These are phyloP conservation scores for Aspiorhynchus laticeps DNA, from an alignment of 2,113 vertebrate species.

Conservation along the genomic window DNA sequence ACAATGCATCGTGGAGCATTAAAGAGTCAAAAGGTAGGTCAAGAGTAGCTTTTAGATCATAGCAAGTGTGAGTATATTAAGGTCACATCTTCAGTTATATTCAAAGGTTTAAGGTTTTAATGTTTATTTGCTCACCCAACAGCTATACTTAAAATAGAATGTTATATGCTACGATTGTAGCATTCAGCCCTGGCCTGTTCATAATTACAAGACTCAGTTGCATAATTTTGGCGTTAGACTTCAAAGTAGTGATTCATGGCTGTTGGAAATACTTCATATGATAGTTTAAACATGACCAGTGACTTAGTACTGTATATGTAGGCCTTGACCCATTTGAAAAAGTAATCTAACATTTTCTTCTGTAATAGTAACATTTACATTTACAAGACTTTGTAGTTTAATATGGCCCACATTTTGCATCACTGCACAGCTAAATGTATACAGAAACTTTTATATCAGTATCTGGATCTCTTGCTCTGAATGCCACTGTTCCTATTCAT, in stretches of 20 bases:
- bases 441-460: neutral
- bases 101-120: neutral
- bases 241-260: neutral
- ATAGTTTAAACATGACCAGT: neutral
- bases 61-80: neutral
- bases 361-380: slow-evolving; percentile 23
- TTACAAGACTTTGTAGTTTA: neutral
- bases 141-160: neutral
- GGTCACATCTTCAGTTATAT: neutral
- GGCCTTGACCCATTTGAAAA: neutral
- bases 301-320: neutral
- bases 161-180: neutral
- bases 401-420: neutral
- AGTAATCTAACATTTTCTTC: slow-evolving; percentile 1
- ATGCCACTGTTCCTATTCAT: neutral
- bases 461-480: neutral
- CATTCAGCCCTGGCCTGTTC: neutral
- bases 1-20: slow-evolving; percentile 41
- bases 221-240: neutral
- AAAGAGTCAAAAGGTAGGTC: slow-evolving; percentile 40
- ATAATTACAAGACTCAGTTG: neutral
- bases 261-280: neutral
- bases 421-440: neutral
- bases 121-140: neutral
- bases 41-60: slow-evolving; percentile 28